Evolutionary conservation across 2,797 vertebrate genomes (phyloP), one percentile per base, ranked within the genome.

Genomic region (Phalanger gymnotis): DNA sequence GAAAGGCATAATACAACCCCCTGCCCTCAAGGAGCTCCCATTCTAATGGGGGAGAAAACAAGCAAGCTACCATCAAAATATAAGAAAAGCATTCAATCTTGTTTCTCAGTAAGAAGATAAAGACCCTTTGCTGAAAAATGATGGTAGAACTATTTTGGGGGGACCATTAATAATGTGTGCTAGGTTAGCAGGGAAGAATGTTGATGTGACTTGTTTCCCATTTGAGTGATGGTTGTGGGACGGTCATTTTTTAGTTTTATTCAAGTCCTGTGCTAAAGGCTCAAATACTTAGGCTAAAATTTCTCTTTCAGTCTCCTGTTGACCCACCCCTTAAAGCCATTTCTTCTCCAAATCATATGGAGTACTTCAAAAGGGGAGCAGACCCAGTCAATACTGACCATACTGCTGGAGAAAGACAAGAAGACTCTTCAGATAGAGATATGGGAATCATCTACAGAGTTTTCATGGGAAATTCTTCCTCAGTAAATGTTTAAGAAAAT

Each of bases 291-390:
- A 95, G 96, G 90, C 58, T 94, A n/a, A n/a, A 34, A 0, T 98
- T 97, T 97, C 56, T 95, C 92, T 96, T 97, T 53, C 91, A 98
- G 98, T 91, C 87, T 58, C 58, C 66, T 92, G 96, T 96, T 95
- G 96, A 94, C 91, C 54, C 61, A 94, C 57, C 51, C 90, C 51
- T 89, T 89, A 58, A 96, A 95, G 40, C 90, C 11, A 52, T 73
- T 93, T 47, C 93, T 34, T 54, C 89, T 53, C 96, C 92, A 92
- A 97, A 96, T 52, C 53, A 94, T 81, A 30, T 96, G 40, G 30
- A 52, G 27, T 2, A 0, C 89, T 93, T 13, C 12, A 13, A 54
- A 54, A 54, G 53, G 12, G 53, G 53, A 54, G 12, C 11, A 12
- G 53, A 54, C 51, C 55, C 10, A 40, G 54, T 56, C 5, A 28